Base-by-base conservation (phyloP, 92 coral and sea anemone species). In the Nematostella vectensis region DNA sequence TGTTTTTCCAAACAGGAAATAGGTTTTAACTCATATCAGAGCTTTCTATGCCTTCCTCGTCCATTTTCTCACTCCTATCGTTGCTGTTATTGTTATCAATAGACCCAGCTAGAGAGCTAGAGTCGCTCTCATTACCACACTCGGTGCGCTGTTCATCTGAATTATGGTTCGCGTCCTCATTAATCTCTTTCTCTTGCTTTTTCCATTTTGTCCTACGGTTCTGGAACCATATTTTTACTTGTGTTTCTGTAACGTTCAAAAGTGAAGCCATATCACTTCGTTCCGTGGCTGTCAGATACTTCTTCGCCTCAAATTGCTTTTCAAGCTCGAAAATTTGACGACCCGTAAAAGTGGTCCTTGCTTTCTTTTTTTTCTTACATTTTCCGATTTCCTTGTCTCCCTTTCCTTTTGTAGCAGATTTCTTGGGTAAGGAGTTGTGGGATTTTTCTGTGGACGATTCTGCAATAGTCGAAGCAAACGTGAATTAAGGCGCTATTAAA, bases 211-310 rank as follows among this genome's bases (percentile, higher is more conserved):
- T 93, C 38, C 99, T 74, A 31, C 99, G 76, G 61, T 93, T 93
- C 65, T 93, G 99, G 64, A 93, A 93, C 99, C 99, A 93, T 56
- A 93, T 93, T 76, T 93, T 93, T 31, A 93, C 99, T 38, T 93
- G 99, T 12, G 89, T 87, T 56, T 93, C 99, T n/a, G 99, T 93
- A 28, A 93, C 99, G 69, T 87, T 93, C 29, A 93, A 65, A 29
- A 93, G 31, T 12, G 85, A 71, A 26, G 99, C 96, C 94, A 93
- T 70, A 22, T 87, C 96, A 49, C 95, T 78, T 40, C 99, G 77
- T 65, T 93, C 88, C n/a, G 77, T 27, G 0, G 99, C 96, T 31
- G 94, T 93, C 72, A 93, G 53, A 48, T 93, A 93, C 58, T 93
- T 93, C 89, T 87, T 93, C 37, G 91, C 99, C 31, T 87, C 83